Evolutionary conservation across 2,113 vertebrate genomes (phyloP).

Genomic region (Orthonyx spaldingii): DNA sequence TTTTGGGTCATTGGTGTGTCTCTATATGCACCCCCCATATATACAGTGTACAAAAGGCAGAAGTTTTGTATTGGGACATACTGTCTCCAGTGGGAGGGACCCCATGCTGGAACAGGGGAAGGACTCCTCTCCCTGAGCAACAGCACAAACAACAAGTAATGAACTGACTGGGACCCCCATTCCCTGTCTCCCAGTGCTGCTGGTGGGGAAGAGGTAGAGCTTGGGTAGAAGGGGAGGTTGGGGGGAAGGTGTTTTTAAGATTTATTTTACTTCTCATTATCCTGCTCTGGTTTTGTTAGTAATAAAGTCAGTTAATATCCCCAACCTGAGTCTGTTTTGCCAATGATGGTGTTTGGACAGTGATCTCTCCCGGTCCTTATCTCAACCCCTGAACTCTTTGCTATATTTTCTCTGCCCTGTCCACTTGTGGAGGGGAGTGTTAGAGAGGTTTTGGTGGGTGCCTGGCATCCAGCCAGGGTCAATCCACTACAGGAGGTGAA

Average conservation of each 20-base stretch:
- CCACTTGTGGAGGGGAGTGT: background rate
- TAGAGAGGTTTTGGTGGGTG: background rate
- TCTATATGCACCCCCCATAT: rapidly evolving
- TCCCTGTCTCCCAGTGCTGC: background rate
- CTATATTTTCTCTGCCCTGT: background rate
- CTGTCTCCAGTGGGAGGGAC: background rate
- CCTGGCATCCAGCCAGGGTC: background rate
- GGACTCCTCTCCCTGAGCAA: background rate
- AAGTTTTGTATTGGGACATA: background rate
- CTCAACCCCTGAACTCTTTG: background rate
- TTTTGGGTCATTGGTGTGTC: background rate
- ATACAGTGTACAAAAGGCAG: background rate
- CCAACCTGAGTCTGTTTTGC: background rate
- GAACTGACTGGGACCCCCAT: background rate
- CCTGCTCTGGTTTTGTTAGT: background rate
- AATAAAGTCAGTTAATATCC: background rate
- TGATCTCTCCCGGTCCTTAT: background rate
- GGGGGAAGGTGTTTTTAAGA: background rate
- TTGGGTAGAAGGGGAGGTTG: background rate
- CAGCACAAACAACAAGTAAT: background rate
- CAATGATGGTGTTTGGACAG: rapidly evolving
- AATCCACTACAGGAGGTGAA: background rate
- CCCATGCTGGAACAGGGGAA: background rate
- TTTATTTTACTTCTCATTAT: background rate
- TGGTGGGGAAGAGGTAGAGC: background rate